Conservation (phyloP, 2,888 invertebrate species). For the Mythimna loreyi region DNA sequence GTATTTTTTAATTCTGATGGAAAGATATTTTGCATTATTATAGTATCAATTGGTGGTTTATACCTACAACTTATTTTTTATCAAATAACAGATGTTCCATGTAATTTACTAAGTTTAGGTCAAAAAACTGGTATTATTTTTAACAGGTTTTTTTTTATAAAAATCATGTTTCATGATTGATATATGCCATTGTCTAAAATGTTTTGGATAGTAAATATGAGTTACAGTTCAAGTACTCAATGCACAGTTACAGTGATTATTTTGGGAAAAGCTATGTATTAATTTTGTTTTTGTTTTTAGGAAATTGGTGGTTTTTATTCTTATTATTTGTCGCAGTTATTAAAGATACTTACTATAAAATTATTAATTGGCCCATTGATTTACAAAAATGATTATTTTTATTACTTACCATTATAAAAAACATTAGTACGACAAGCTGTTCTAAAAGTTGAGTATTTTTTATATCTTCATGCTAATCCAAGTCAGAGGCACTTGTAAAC, state of each 20-base stretch:
- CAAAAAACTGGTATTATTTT: too few relatives aligned
- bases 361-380: background rate
- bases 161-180: too few relatives aligned
- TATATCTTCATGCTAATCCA: conserved; percentile 40
- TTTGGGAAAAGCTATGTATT: background rate
- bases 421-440: background rate
- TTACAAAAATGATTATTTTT: background rate
- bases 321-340: conserved; percentile 2
- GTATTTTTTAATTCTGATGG: conserved; percentile 47
- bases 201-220: background rate
- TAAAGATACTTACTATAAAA: conserved; percentile 6
- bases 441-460: conserved; percentile 44
- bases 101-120: too few relatives aligned
- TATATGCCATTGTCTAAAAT: background rate
- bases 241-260: conserved; percentile 1
- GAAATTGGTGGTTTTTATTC: background rate
- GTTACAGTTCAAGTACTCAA: background rate
- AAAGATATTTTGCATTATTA: conserved; percentile 16
- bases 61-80: background rate
- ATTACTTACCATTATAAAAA: too few relatives aligned
- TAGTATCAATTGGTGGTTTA: background rate
- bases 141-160: background rate
- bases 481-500: conserved; percentile 45
- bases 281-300: background rate
- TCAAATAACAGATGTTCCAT: too few relatives aligned